Conservation (phyloP, 2,113 vertebrate genomes). For the Callionymus lyra region DNA sequence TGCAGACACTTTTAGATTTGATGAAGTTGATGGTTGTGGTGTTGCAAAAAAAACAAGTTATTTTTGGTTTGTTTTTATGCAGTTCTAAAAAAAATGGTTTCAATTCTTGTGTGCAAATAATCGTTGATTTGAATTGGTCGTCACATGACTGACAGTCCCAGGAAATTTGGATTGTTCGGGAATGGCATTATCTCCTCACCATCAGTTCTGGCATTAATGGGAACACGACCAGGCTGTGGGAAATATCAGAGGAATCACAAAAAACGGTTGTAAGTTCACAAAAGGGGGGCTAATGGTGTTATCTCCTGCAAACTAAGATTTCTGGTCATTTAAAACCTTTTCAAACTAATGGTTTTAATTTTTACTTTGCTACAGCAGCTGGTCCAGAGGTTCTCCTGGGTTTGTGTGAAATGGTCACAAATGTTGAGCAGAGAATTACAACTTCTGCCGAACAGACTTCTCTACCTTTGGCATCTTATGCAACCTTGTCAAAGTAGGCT, state of each 20-base stretch:
- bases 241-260: too few relatives aligned
- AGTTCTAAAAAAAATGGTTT: slow-evolving; percentile 46
- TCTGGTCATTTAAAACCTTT: slow-evolving; percentile 55
- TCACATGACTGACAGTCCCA: slow-evolving; percentile 14
- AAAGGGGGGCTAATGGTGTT: slow-evolving; percentile 31
- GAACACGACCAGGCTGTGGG: too few relatives aligned
- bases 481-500: slow-evolving; percentile 27
- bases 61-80: slow-evolving; percentile 58
- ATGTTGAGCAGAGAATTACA: slow-evolving; percentile 2
- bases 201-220: too few relatives aligned
- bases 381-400: slow-evolving; percentile 68
- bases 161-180: too few relatives aligned
- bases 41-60: slow-evolving; percentile 55
- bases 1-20: neutral
- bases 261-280: slow-evolving; percentile 36
- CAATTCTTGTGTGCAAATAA: slow-evolving; percentile 39
- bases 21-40: slow-evolving; percentile 35
- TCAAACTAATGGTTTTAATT: slow-evolving; percentile 30
- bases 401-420: slow-evolving; percentile 29
- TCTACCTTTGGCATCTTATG: slow-evolving; percentile 29
- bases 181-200: too few relatives aligned
- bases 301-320: slow-evolving; percentile 28
- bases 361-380: slow-evolving; percentile 40
- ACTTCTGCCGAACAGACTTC: slow-evolving; percentile 3
- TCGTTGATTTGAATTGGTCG: slow-evolving; percentile 47